Base-by-base conservation (phyloP, 1,140 invertebrate species). In the Atopsyche davidsoni region DNA sequence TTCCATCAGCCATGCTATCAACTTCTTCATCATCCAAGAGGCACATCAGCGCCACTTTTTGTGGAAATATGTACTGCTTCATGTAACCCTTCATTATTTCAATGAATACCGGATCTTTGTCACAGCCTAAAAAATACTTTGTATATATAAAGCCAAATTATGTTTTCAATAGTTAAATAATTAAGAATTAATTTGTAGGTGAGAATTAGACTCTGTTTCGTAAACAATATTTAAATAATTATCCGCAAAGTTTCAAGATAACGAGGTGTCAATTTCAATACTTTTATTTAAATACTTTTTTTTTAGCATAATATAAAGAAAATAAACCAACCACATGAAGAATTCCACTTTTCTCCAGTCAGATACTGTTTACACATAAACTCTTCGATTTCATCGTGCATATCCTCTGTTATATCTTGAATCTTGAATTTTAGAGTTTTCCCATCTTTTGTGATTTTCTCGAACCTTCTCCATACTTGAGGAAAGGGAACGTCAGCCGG, bases 331-430 rank as follows among this genome's bases (percentile, higher is more conserved):
- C 46, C 46, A 7, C 36, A n/a, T 14, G 19, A 31, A 13, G 24
- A 11, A 25, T 42, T 47, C 39, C 49, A 52, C 6, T 47, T 21
- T 25, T 51, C 56, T 19, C 48, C 44, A 24, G 31, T n/a, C n/a
- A 53, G 13, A 47, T 42, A 58, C 23, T 50, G 18, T 25, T 50
- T 38, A 14, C 2, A 17, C 44, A 54, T 51, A 3, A 51, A 25
- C 10, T 51, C 32, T 10, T 51, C 11, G 2, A 48, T 24, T 22
- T 50, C 43, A 16, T 47, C 47, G 13, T 46, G 11, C 14, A 38
- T 22, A 14, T 58, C 56, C 22, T 54, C 56, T 9, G 56, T 58
- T 1, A 40, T 35, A 35, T 53, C 51, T 54, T 54, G 51, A 10
- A 54, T 36, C 18, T 17, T 36, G 19, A 58, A 57, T 40, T 57